Percentiles rank a stretch among this genome's conserved stretches.
phyloP scores from a whole-genome alignment of 2,888 invertebrate species.

The Harpalus rufipes region DNA sequence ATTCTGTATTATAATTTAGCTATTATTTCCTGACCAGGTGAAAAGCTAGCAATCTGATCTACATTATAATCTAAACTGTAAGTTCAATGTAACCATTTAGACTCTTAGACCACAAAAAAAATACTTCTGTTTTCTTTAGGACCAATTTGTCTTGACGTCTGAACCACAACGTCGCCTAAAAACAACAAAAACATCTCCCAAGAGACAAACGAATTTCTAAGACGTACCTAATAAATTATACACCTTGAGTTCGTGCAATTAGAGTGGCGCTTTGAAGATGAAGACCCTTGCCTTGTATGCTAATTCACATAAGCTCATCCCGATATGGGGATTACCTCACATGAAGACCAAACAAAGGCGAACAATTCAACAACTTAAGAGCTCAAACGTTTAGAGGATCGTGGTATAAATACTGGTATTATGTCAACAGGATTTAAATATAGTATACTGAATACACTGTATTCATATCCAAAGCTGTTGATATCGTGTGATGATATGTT shows the following conservation, averaged over 20 bases:
- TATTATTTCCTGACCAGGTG: not conserved
- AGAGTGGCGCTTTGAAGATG: slow-evolving; percentile 50
- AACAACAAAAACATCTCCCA: not conserved
- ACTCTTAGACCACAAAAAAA: not conserved
- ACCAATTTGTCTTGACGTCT: slow-evolving; percentile 22
- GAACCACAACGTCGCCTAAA: not conserved
- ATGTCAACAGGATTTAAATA: slow-evolving; percentile 53
- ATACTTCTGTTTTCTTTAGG: slow-evolving; percentile 14
- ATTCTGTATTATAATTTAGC: not conserved
- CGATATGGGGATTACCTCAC: slow-evolving; percentile 47
- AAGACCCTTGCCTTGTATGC: slow-evolving; percentile 34
- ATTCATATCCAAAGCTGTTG: slow-evolving; percentile 33
- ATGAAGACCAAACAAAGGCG: slow-evolving; percentile 41
- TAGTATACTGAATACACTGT: slow-evolving; percentile 33
- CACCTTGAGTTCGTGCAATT: slow-evolving; percentile 56
- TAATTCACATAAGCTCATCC: slow-evolving; percentile 50
- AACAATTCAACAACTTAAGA: slow-evolving; percentile 49
- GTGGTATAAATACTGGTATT: slow-evolving; percentile 45
- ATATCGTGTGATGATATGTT: slow-evolving; percentile 19
- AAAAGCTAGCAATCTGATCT: not conserved
- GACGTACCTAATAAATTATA: slow-evolving; percentile 38
- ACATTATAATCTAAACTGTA: slow-evolving; percentile 10
- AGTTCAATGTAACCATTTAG: slow-evolving; percentile 22
- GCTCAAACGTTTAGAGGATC: slow-evolving; percentile 31
- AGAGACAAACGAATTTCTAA: slow-evolving; percentile 40